Evolutionary conservation across 2,888 invertebrate genomes (phyloP).

Genomic region (Melinaea menophilus): DNA sequence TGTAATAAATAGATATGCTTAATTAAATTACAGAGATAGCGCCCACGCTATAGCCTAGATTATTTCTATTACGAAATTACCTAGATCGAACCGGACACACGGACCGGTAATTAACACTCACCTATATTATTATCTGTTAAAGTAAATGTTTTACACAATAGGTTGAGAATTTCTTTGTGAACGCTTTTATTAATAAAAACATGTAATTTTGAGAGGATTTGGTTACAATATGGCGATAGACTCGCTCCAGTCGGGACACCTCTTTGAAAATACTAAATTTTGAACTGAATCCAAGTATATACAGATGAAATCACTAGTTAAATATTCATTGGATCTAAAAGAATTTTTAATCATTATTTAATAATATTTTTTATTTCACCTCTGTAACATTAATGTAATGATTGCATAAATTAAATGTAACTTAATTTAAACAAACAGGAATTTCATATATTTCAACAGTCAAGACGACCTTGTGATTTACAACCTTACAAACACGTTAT

Average conservation of each 20-base stretch:
- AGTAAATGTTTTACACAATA: neutral
- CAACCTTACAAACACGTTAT: neutral
- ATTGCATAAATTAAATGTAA: neutral
- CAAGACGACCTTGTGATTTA: neutral
- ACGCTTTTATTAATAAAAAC: no score
- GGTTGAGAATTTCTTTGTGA: neutral
- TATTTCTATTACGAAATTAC: neutral
- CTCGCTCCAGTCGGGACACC: neutral
- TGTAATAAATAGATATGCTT: no score
- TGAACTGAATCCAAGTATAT: no score
- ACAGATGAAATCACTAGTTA: no score
- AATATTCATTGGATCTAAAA: no score
- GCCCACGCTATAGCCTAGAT: neutral
- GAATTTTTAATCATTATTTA: no score
- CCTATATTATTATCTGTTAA: neutral
- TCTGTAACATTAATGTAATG: neutral
- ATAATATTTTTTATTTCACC: neutral
- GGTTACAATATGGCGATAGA: no score
- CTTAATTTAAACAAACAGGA: neutral
- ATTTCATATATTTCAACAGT: no score
- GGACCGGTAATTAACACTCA: neutral
- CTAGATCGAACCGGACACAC: constrained; percentile 1
- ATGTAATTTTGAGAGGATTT: no score
- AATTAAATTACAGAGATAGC: no score
- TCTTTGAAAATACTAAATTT: neutral